Base-by-base conservation (phyloP, 2,888 invertebrate genomes). In the Zootermopsis nevadensis region DNA sequence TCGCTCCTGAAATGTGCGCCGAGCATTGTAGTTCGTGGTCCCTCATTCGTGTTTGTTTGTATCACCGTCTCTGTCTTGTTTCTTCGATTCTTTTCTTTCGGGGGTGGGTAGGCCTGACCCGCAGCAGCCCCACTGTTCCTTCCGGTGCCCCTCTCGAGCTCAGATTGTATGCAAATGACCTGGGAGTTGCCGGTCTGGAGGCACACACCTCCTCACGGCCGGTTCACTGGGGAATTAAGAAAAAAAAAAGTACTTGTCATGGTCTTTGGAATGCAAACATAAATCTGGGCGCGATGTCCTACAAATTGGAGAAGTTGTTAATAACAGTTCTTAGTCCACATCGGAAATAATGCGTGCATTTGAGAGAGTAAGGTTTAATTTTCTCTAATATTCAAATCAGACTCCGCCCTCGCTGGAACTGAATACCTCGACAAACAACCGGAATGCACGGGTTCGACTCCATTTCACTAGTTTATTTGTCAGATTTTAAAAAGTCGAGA, bases 121-220 rank as follows among this genome's bases (percentile, higher is more conserved):
- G 19, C 22, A 60, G 60, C 60, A n/a, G 15, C 24, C n/a, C 60
- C 60, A 60, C 60, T 60, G 60, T 60, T n/a, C 60, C 60, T 60
- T 15, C n/a, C n/a, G n/a, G n/a, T n/a, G n/a, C n/a, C n/a, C n/a
- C n/a, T n/a, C n/a, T 19, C 6, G 8, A 60, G 8, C 15, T 60
- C 22, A 60, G 60, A 60, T 60, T 60, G 60, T 60, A 60, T 60
- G 60, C 60, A 60, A 60, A 60, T 60, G 60, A 60, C 38, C 60
- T 60, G 60, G 60, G 60, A 60, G 60, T 6, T 8, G 60, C n/a
- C 60, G 60, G 8, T n/a, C 60, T 60, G 60, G 19, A 38, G 60
- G 19, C 60, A 60, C 60, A 60, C 60, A 22, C 60, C 60, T 22
- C 60, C 60, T 60, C 60, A 60, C 60, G 60, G 60, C 60, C 60